Percentiles rank a stretch among this genome's conserved stretches.
phyloP scores from a whole-genome alignment of 2,888 invertebrate species.

The Osedax frankpressi region DNA sequence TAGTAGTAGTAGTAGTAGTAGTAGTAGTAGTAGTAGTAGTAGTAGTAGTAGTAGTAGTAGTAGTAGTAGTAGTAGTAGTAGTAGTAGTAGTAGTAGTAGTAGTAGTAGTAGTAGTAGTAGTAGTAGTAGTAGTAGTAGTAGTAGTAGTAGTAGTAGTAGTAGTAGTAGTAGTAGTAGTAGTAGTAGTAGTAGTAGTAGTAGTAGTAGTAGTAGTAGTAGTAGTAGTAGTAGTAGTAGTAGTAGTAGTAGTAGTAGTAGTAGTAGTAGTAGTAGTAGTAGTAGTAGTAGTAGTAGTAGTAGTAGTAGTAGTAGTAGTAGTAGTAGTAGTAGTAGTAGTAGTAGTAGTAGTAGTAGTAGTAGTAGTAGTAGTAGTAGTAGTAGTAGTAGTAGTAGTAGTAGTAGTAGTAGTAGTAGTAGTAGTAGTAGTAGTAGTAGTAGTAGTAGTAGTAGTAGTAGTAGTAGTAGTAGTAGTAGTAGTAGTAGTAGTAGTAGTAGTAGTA shows the following conservation, averaged over 20 bases:
- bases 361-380: slow-evolving; percentile 16
- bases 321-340: slow-evolving; percentile 17
- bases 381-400: slow-evolving; percentile 14
- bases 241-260: slow-evolving; percentile 16
- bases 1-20: slow-evolving; percentile 1
- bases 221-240: slow-evolving; percentile 13
- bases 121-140: slow-evolving; percentile 11
- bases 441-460: slow-evolving; percentile 12
- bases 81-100: slow-evolving; percentile 8
- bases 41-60: slow-evolving; percentile 17
- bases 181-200: slow-evolving; percentile 16
- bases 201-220: slow-evolving; percentile 17
- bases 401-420: slow-evolving; percentile 13
- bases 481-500: slow-evolving; percentile 17
- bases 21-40: slow-evolving; percentile 17
- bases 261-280: slow-evolving; percentile 10
- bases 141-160: slow-evolving; percentile 12
- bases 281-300: slow-evolving; percentile 10
- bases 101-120: slow-evolving; percentile 16
- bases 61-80: slow-evolving; percentile 16
- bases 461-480: slow-evolving; percentile 15
- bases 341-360: slow-evolving; percentile 17
- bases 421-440: slow-evolving; percentile 12
- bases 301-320: slow-evolving; percentile 15
- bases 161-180: slow-evolving; percentile 13